Base-by-base conservation (phyloP, 2,888 invertebrate species). In the Dryococelus australis region DNA sequence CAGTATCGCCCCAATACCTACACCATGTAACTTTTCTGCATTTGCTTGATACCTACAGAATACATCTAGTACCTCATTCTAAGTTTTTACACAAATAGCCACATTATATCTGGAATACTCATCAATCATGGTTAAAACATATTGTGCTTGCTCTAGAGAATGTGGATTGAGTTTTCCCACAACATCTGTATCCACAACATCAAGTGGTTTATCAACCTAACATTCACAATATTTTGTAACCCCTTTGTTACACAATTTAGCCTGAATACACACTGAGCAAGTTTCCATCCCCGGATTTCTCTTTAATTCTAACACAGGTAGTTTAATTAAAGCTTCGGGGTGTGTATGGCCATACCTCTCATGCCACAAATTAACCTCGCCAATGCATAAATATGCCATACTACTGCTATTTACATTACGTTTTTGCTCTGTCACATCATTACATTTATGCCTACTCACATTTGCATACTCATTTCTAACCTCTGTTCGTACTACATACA, bases 1-100 rank as follows among this genome's bases (percentile, higher is more conserved):
- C n/a, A 83, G 79, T 10, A 88, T 51, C 35, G 13, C 28, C 51
- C 51, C 87, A 9, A 87, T 65, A 79, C 83, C 26, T 43, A 13
- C 47, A n/a, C n/a, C n/a, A n/a, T n/a, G n/a, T n/a, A n/a, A n/a
- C n/a, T n/a, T n/a, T n/a, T n/a, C n/a, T n/a, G n/a, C n/a, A n/a
- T n/a, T n/a, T n/a, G n/a, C n/a, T n/a, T n/a, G n/a, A n/a, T n/a
- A n/a, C n/a, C n/a, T n/a, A n/a, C n/a, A n/a, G n/a, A n/a, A n/a
- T n/a, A n/a, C n/a, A n/a, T n/a, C n/a, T n/a, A n/a, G n/a, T n/a
- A n/a, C n/a, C n/a, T n/a, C n/a, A n/a, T n/a, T n/a, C n/a, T n/a
- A n/a, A n/a, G n/a, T n/a, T n/a, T n/a, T n/a, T n/a, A n/a, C n/a
- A n/a, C n/a, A n/a, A n/a, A n/a, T n/a, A n/a, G n/a, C n/a, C n/a